Evolutionary conservation across 2,888 invertebrate species (phyloP).

Genomic region (Cantharis lateralis): DNA sequence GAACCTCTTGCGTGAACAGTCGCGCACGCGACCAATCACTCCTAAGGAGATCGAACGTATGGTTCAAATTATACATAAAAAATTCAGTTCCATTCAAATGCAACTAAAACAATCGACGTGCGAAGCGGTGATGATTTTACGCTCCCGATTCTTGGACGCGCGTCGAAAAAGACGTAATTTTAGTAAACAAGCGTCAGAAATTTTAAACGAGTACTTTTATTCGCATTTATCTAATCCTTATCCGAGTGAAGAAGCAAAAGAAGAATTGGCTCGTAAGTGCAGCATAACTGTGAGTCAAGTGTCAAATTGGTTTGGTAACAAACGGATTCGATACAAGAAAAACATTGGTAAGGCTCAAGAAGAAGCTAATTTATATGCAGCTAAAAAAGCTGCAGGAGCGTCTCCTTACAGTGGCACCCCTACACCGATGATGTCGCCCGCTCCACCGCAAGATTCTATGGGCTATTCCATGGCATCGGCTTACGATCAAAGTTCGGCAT

Average conservation of each 20-base stretch:
- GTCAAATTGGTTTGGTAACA: conserved; percentile 99
- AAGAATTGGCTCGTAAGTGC: conserved; percentile 98
- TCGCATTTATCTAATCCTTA: conserved; percentile 99
- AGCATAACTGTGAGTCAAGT: conserved; percentile 95
- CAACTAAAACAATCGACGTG: conserved; percentile 99
- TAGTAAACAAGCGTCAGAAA: conserved; percentile 99
- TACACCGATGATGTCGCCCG: conserved; percentile 94
- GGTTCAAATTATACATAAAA: conserved; percentile 98
- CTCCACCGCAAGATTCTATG: conserved; percentile 90
- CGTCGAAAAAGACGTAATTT: conserved; percentile 95
- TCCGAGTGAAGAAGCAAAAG: conserved; percentile 99
- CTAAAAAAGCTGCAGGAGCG: conserved; percentile 93
- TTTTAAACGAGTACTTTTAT: conserved; percentile 99
- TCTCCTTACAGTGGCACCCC: conserved; percentile 81
- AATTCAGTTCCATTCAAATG: conserved; percentile 97
- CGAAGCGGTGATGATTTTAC: conserved; percentile 98
- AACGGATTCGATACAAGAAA: conserved; percentile 99
- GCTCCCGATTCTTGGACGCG: conserved; percentile 81
- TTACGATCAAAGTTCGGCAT: conserved; percentile 86
- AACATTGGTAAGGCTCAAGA: conserved; percentile 99
- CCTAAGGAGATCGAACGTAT: conserved; percentile 99
- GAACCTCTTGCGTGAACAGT: conserved; percentile 95
- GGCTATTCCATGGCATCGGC: conserved; percentile 92
- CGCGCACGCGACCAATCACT: conserved; percentile 95
- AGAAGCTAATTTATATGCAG: conserved; percentile 98